Conservation (phyloP, 2,113 vertebrate genomes). For the Bos taurus region ARS-UCD2.0 NC_037328.1:68521001-68521500, state of each 20-base stretch:
- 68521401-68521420: neutral
- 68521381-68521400: neutral
- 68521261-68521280: neutral
- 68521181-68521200: slow-evolving; percentile 69
- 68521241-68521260: slow-evolving; percentile 45
- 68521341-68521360: neutral
- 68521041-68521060: slow-evolving; percentile 6
- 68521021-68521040: neutral
- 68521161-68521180: slow-evolving; percentile 76
- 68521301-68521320: neutral
- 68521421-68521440: neutral
- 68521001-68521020: neutral
- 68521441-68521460: neutral
- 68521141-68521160: slow-evolving; percentile 72
- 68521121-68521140: slow-evolving; percentile 71
- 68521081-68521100: slow-evolving; percentile 70
- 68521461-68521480: neutral
- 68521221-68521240: slow-evolving; percentile 61
- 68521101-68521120: slow-evolving; percentile 80
- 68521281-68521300: neutral
- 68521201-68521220: slow-evolving; percentile 75
- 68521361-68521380: neutral
- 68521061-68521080: slow-evolving; percentile 60
- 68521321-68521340: neutral
- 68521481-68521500: neutral